Percentiles rank a stretch among this genome's conserved stretches.
phyloP scores from a whole-genome alignment of 2,888 invertebrate genomes.

The Homarus gammarus region DNA sequence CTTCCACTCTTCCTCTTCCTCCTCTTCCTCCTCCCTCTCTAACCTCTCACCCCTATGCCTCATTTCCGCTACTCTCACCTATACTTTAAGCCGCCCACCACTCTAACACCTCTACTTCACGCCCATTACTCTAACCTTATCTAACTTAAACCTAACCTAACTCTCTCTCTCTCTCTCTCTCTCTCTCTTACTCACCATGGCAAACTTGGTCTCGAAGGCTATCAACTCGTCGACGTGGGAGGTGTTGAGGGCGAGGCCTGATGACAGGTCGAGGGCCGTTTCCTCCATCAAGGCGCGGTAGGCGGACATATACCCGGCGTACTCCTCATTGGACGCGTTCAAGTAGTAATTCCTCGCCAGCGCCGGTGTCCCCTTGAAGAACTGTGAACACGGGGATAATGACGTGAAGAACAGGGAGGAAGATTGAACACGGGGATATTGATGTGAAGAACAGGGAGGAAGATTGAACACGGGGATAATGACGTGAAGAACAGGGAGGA shows the following conservation, averaged over 20 bases:
- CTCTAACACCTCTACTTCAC: background rate
- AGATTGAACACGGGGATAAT: too few relatives aligned
- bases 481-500: too few relatives aligned
- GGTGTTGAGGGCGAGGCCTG: constrained; percentile 78
- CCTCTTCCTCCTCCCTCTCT: background rate
- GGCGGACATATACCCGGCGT: constrained; percentile 78
- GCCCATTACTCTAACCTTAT: too few relatives aligned
- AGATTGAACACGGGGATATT: background rate
- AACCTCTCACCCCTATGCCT: background rate
- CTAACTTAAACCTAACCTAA: too few relatives aligned
- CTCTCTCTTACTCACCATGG: constrained; percentile 79
- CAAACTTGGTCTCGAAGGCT: constrained; percentile 80
- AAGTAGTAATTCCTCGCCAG: constrained; percentile 80
- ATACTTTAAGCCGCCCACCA: too few relatives aligned
- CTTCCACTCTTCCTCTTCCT: background rate
- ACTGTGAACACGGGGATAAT: constrained; percentile 78
- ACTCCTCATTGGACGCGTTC: constrained; percentile 79
- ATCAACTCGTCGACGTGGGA: constrained; percentile 79
- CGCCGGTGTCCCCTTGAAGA: constrained; percentile 80
- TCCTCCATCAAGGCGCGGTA: constrained; percentile 80
- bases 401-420: background rate
- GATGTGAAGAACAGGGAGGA: background rate
- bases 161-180: constrained; percentile 1
- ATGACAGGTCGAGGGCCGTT: constrained; percentile 79
- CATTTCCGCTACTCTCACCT: background rate